A percentile compares a stretch with the other conserved stretches of the same genome.
phyloP scores from a whole-genome alignment of 1,140 invertebrate genomes.

The Psilanteris sp. region DNA sequence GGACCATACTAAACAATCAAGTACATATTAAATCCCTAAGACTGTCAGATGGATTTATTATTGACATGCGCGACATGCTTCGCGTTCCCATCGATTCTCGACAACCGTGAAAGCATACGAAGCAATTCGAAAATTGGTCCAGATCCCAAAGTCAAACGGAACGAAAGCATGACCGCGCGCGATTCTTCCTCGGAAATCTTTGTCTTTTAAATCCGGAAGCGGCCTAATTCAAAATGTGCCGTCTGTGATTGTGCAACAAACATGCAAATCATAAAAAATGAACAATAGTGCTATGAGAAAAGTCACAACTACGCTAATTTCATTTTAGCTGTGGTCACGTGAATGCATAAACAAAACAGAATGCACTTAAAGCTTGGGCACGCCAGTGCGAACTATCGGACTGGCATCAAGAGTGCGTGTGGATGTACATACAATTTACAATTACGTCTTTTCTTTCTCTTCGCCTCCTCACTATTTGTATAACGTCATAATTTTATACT shows the following conservation, averaged over 20 bases:
- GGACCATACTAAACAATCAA: conserved; percentile 58
- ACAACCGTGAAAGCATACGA: no score
- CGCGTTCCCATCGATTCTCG: conserved; percentile 10
- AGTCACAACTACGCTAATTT: conserved; percentile 52
- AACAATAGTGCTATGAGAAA: conserved; percentile 64
- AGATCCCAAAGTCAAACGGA: conserved; percentile 6
- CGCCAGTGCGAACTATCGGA: conserved; percentile 12
- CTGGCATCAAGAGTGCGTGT: conserved; percentile 47
- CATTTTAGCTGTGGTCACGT: conserved; percentile 33
- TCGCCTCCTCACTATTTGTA: conserved; percentile 12
- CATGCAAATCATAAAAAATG: conserved; percentile 58
- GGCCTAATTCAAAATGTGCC: conserved; percentile 59
- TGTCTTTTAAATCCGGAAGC: conserved; percentile 60
- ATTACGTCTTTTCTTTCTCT: conserved; percentile 30
- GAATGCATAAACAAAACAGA: conserved; percentile 15
- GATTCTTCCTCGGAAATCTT: conserved; percentile 46
- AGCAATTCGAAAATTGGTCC: conserved; percentile 11
- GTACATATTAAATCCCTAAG: conserved; percentile 21
- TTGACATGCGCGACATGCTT: conserved; percentile 54
- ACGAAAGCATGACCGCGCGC: conserved; percentile 36
- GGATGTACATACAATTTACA: conserved; percentile 52
- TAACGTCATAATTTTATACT: conserved; percentile 22
- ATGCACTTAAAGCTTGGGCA: conserved; percentile 13
- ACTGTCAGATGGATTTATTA: conserved; percentile 59
- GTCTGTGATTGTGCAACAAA: conserved; percentile 61